Percentiles rank a stretch among this genome's conserved stretches.
phyloP scores from a whole-genome alignment of 2,113 vertebrate genomes.

The Microcebus murinus region DNA sequence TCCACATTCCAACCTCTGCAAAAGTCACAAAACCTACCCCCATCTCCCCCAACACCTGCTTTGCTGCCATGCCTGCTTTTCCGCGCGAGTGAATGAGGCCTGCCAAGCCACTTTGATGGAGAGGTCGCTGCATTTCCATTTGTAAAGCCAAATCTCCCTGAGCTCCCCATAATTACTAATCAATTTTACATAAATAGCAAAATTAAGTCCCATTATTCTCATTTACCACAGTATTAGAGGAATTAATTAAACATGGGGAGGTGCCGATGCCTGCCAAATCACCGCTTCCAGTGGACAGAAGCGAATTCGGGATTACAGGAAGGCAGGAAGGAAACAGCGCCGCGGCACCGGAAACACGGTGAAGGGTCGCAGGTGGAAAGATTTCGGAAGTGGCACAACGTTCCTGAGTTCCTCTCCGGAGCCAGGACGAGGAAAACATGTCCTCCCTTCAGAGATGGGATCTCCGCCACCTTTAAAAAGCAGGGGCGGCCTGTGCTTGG shows the following conservation, averaged over 20 bases:
- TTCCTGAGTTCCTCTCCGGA: neutral
- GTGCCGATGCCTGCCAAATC: conserved; percentile 82
- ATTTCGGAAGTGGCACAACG: neutral
- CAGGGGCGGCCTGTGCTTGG: neutral
- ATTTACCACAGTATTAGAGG: conserved; percentile 87
- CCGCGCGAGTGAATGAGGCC: neutral
- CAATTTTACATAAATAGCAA: conserved; percentile 87
- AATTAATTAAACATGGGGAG: conserved; percentile 87
- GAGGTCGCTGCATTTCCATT: conserved; percentile 83
- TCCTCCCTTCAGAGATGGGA: neutral
- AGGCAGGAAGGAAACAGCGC: conserved; percentile 60
- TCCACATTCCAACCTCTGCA: neutral
- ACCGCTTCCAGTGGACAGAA: conserved; percentile 79
- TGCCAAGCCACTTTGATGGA: conserved; percentile 76
- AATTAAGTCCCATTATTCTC: conserved; percentile 87
- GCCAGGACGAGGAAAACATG: neutral
- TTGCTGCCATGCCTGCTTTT: neutral
- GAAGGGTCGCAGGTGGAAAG: neutral
- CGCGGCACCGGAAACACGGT: neutral
- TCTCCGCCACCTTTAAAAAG: fast-evolving
- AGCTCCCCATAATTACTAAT: conserved; percentile 83
- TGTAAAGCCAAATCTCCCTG: conserved; percentile 82
- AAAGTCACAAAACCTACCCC: neutral
- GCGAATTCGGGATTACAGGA: conserved; percentile 66
- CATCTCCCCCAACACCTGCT: neutral